These are phyloP conservation scores for Chloebia gouldiae DNA, from an alignment of 2,113 vertebrate species.

Conservation along the genomic window DNA sequence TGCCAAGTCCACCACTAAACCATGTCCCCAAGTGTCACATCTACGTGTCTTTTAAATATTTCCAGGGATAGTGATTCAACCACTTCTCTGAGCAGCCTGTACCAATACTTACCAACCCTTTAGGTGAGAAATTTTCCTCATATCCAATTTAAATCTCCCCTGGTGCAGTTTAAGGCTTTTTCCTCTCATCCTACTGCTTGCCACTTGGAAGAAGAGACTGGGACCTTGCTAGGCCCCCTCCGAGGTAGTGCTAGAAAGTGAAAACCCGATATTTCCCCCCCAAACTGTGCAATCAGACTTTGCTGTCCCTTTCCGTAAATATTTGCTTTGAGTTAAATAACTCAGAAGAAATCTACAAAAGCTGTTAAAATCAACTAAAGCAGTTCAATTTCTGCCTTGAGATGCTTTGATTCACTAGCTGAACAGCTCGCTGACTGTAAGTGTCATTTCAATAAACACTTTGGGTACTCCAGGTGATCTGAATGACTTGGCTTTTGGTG, in stretches of 20 bases:
- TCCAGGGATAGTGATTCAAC: background rate
- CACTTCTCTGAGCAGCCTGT: background rate
- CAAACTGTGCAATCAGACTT: background rate
- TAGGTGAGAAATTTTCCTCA: background rate
- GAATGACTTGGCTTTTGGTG: background rate
- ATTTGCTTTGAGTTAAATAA: background rate
- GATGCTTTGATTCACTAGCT: background rate
- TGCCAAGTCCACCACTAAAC: background rate
- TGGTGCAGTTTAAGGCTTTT: background rate
- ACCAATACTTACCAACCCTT: background rate
- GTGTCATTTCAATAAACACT: background rate
- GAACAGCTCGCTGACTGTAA: background rate
- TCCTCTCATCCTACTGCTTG: background rate
- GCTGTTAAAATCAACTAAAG: background rate
- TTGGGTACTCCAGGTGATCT: background rate
- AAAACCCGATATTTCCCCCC: fast-evolving
- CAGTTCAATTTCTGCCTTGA: background rate
- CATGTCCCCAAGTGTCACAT: background rate
- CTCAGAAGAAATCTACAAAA: background rate
- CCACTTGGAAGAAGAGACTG: background rate
- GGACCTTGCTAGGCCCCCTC: background rate
- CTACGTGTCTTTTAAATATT: background rate
- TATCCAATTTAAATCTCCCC: background rate
- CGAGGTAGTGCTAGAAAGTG: fast-evolving
- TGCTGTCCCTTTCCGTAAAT: background rate